Evolutionary conservation across 2,797 vertebrate genomes (phyloP).

Genomic region (Muraenolepis orangiensis): DNA sequence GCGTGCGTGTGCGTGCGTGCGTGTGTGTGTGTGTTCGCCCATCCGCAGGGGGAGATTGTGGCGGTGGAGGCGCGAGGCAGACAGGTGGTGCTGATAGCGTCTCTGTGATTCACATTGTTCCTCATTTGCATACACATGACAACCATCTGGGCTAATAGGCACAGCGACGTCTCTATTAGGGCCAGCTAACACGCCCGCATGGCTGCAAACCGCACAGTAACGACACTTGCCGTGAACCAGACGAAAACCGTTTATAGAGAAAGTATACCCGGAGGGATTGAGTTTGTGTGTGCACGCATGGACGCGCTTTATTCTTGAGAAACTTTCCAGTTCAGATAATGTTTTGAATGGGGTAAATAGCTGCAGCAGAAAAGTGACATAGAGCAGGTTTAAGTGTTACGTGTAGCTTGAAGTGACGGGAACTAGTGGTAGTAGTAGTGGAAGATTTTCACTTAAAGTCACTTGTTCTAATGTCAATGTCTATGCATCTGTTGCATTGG

Average conservation of each 20-base stretch:
- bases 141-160: constrained; percentile 98
- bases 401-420: too few relatives aligned
- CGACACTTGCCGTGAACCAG: too few relatives aligned
- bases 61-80: constrained; percentile 72
- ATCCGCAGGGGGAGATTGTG: constrained; percentile 15
- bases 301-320: not conserved
- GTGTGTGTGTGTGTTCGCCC: not conserved
- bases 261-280: not conserved
- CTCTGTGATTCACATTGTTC: constrained; percentile 90
- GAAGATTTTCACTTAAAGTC: too few relatives aligned
- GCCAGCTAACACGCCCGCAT: constrained; percentile 58
- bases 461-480: too few relatives aligned
- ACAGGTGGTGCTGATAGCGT: constrained; percentile 89
- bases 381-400: too few relatives aligned
- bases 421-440: too few relatives aligned
- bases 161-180: constrained; percentile 90
- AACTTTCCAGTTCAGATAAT: not conserved
- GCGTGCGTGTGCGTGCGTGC: too few relatives aligned
- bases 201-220: constrained; percentile 25
- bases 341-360: not conserved
- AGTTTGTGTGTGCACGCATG: not conserved
- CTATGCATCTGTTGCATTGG: too few relatives aligned
- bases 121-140: constrained; percentile 99
- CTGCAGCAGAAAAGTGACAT: not conserved
- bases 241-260: not conserved